Evolutionary conservation across 2,113 vertebrate genomes (phyloP).

Genomic region (Epinephelus cyanopodus): DNA sequence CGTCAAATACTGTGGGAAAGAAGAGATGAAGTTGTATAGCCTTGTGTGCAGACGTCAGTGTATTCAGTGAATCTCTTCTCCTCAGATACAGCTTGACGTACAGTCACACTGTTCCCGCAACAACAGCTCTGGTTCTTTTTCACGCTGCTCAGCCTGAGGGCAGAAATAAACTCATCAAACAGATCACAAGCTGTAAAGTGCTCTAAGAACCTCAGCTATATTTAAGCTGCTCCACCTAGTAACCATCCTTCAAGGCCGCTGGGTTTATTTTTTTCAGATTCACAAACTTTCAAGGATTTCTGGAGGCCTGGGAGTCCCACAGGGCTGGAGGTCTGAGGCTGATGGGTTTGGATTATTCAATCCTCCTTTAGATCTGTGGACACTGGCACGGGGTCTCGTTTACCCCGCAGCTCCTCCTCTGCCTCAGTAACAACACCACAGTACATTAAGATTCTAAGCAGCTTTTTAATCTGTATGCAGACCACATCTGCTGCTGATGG

Average conservation of each 20-base stretch:
- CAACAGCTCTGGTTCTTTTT: neutral
- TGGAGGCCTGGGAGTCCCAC: neutral
- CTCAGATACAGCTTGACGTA: neutral
- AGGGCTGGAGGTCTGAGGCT: neutral
- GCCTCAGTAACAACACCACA: neutral
- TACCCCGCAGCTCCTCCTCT: constrained; percentile 5
- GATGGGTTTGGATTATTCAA: constrained; percentile 29
- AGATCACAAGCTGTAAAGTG: neutral
- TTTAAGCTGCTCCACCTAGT: neutral
- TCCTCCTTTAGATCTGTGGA: constrained; percentile 1
- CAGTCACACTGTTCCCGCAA: neutral
- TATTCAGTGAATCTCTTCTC: neutral
- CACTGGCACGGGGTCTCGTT: neutral
- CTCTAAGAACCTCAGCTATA: neutral
- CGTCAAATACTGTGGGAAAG: no score
- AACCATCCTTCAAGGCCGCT: neutral
- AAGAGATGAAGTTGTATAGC: no score
- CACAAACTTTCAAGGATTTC: constrained; percentile 17
- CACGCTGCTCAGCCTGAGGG: neutral
- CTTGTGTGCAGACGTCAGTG: neutral
- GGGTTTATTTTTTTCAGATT: neutral
- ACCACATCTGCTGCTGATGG: neutral
- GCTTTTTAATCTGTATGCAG: neutral
- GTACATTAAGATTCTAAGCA: neutral
- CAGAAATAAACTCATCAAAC: neutral